Evolutionary conservation across 2,113 vertebrate species (phyloP).

Genomic region (Axis porcinus): DNA sequence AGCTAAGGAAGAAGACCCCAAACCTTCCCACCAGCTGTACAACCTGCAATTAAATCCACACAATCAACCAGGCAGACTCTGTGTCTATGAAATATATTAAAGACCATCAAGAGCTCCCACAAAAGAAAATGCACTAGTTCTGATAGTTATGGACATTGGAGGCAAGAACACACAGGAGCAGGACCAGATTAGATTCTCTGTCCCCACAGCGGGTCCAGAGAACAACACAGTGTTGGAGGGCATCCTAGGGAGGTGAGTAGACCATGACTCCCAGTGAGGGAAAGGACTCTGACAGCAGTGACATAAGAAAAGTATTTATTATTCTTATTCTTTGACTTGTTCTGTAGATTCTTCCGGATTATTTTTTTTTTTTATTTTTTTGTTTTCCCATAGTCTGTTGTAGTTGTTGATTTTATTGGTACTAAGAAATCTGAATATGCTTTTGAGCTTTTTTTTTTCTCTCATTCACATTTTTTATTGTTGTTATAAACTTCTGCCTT

Average conservation of each 20-base stretch:
- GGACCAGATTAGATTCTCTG: neutral
- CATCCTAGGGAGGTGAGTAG: neutral
- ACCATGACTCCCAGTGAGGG: fast-evolving
- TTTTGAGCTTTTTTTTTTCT: neutral
- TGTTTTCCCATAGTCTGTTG: neutral
- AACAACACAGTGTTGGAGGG: neutral
- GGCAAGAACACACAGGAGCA: neutral
- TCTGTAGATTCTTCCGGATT: neutral
- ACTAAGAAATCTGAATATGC: neutral
- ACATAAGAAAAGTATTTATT: neutral
- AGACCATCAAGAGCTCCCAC: neutral
- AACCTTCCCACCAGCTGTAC: neutral
- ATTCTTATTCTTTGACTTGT: neutral
- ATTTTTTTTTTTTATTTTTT: neutral
- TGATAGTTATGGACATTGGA: neutral
- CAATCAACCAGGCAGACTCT: neutral
- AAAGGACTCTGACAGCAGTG: neutral
- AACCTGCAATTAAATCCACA: neutral
- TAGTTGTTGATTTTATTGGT: neutral
- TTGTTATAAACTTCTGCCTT: neutral
- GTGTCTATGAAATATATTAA: neutral
- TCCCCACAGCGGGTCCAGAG: neutral
- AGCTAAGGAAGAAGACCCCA: neutral
- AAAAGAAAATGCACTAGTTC: neutral
- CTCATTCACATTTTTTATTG: neutral